Base-by-base conservation (phyloP, 2,888 invertebrate genomes). In the Yponomeuta plumbellus region DNA sequence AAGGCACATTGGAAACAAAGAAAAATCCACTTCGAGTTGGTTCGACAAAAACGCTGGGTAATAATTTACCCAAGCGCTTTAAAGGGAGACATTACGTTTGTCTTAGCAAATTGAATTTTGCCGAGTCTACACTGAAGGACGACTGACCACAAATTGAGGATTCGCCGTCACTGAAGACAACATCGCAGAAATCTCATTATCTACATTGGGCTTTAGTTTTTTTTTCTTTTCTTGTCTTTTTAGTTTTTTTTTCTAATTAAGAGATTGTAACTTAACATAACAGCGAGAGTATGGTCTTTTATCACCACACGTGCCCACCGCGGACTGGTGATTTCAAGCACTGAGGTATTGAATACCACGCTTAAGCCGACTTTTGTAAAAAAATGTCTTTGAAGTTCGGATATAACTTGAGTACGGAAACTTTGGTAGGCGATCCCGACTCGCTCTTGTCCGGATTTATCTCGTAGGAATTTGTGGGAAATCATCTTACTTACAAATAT, bases 71-170 rank as follows among this genome's bases (percentile, higher is more conserved):
- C 44, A 17, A 52, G 44, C 17, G 44, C 44, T 17, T 75, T 61
- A 68, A 73, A 71, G 72, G 74, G 74, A 80, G 78, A 81, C 80
- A 80, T 83, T 81, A 82, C 82, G 86, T 85, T 84, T 83, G 82
- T 84, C 83, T 88, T 84, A 84, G 81, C 82, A 89, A 89, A 90
- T 88, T 88, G 87, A 88, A 89, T 88, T 88, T 80, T 78, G 74
- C 79, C 76, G 80, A 81, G 82, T 84, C 80, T 82, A 76, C 75
- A 72, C 70, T 71, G 76, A 84, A 86, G 87, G 88, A 87, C 85
- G 88, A 89, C 85, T 88, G 87, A 90, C 89, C 89, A 83, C 90
- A 90, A 86, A 89, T 88, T 87, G 84, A 86, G 83, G 85, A 85
- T 87, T 82, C 85, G 83, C 85, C 86, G 89, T 88, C 86, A 87